Base-by-base conservation (phyloP, 2,888 invertebrate species). In the Schrankia costaestrigalis region DNA sequence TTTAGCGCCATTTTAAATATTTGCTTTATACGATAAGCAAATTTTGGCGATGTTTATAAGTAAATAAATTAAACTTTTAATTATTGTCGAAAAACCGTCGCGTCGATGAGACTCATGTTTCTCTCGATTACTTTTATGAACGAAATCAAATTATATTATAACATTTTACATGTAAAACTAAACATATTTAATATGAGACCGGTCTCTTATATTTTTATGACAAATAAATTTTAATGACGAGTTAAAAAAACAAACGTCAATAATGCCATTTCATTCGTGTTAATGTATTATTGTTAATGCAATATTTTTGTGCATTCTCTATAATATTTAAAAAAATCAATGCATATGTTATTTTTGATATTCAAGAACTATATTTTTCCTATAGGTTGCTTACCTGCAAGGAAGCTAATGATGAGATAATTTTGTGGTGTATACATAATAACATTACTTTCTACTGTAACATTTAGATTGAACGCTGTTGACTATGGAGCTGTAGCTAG, bases 261-360 rank as follows among this genome's bases (percentile, higher is more conserved):
- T n/a, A 33, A 47, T 46, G 61, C 53, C 56, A 55, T 58, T 61
- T 58, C 44, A 58, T 53, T 56, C 51, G 49, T 56, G 49, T 56
- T 56, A 42, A 64, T 60, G 47, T 49, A 58, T 63, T 59, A 56
- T 56, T 46, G 56, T 63, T 59, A 60, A 70, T 64, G 63, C 65
- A 58, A 70, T 78, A 74, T 77, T 77, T 72, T 76, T 71, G 65
- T 69, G 75, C 59, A 64, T 66, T 55, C 63, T 73, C 69, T 72
- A 65, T 49, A 63, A 69, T 65, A 58, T 62, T 64, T 65, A 58
- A 65, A 71, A 62, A 55, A 69, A 70, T 63, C 61, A 61, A 74
- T 64, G 68, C 68, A 59, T 65, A 70, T 78, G 71, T 85, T 86
- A 86, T 86, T 86, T 86, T 86, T 86, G 86, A 86, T 86, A 86